phyloP scores from a whole-genome alignment of 2,113 vertebrate genomes.

The Nycticryphes semicollaris region DNA sequence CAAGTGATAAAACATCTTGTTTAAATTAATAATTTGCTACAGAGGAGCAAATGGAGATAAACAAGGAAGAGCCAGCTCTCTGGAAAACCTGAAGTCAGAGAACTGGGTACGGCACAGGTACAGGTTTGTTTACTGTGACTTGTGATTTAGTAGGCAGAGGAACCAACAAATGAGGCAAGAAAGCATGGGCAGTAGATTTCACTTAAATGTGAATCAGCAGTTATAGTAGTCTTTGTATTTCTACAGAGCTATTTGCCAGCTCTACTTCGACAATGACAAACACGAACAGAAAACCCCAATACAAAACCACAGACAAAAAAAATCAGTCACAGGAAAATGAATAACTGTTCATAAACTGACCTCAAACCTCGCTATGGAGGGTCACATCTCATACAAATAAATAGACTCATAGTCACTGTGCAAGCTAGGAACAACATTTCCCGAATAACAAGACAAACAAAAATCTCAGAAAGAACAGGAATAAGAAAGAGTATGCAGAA shows the following conservation, averaged over 20 bases:
- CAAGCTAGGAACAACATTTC: neutral
- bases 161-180: neutral
- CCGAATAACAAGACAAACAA: neutral
- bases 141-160: neutral
- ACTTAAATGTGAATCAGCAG: neutral
- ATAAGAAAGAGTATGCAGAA: neutral
- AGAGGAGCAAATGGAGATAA: neutral
- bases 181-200: neutral
- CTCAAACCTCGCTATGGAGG: neutral
- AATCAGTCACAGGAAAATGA: neutral
- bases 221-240: neutral
- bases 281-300: neutral
- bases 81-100: neutral
- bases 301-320: neutral
- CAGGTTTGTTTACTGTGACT: slow-evolving; percentile 2
- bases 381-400: neutral
- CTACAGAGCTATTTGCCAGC: neutral
- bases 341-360: neutral
- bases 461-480: neutral
- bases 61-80: neutral
- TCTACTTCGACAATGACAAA: neutral
- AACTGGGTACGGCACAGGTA: too few species aligned
- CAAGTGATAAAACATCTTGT: neutral
- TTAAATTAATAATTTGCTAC: neutral
- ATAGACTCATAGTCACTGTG: neutral